Evolutionary conservation across 2,888 invertebrate genomes (phyloP), one percentile per base, ranked within the genome.

Genomic region (Agrotis exclamationis): DNA sequence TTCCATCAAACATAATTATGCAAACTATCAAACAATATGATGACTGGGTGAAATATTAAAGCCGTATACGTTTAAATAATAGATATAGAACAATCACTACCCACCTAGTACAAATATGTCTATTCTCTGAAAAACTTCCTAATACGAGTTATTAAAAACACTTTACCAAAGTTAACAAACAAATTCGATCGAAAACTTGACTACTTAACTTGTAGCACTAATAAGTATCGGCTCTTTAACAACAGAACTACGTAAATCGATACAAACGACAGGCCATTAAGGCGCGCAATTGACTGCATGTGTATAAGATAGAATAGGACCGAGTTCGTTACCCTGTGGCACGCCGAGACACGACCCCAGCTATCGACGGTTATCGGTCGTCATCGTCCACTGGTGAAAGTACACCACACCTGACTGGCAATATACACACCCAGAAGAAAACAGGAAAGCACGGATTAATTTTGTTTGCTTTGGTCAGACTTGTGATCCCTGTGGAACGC

Each of bases 251-350:
- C 76, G 63, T 71, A 79, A 83, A 85, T 88, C 86, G 85, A 88
- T 88, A 89, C 79, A 79, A 85, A 82, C 82, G 89, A 88, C 89
- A 86, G 85, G 82, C 76, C 80, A 88, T 86, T 86, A 88, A 67
- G 82, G 78, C 82, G 70, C 79, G 85, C 86, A 84, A 88, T 87
- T 86, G 84, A 85, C 82, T 88, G 84, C 83, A 86, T 74, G 80
- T 79, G 80, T 84, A 80, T 76, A 82, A 83, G 76, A 87, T 87
- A 86, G 63, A 88, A 80, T 83, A 81, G 88, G 89, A 70, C 81
- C 86, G 88, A 91, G 93, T 90, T 93, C 93, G 91, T 90, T 92
- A 91, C 91, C 91, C 93, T 90, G 90, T 69, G 88, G 86, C 70
- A 88, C 85, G 83, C 87, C 85, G 86, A 85, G 87, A 84, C 85